A percentile compares a stretch with the other conserved stretches of the same genome.
Conservation (phyloP, 2,113 vertebrate species). For the Thalassarche chlororhynchos region DNA sequence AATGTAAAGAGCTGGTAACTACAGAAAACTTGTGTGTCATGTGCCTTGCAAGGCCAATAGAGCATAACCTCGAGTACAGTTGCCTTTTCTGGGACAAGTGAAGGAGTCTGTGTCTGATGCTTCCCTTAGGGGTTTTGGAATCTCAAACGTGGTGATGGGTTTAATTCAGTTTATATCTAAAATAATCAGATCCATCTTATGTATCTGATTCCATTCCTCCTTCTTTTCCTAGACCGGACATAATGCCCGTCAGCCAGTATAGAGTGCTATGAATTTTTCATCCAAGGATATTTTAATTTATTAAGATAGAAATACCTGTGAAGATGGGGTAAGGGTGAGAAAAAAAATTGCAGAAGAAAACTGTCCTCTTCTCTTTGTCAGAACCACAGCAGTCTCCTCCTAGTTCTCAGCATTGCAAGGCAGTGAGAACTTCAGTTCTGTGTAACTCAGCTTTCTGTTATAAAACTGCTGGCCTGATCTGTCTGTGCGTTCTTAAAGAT, state of each 20-base stretch:
- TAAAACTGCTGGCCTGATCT: not conserved
- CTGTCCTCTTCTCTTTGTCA: not conserved
- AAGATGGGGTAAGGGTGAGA: not conserved
- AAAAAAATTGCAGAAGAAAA: not conserved
- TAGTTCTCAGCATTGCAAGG: not conserved
- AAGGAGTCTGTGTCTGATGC: not conserved
- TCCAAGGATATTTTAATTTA: not conserved
- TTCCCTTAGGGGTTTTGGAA: not conserved
- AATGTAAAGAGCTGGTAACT: not conserved
- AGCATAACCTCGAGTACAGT: not conserved
- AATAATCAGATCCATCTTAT: not conserved
- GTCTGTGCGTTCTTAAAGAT: not conserved
- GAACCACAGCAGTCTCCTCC: not conserved
- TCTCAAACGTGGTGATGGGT: not conserved
- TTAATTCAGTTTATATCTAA: not conserved
- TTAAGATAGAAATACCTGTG: not conserved
- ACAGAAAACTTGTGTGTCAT: not conserved
- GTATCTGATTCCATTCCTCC: not conserved
- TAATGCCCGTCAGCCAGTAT: not conserved
- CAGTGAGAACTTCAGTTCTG: not conserved
- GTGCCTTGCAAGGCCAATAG: not conserved
- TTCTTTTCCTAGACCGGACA: not conserved
- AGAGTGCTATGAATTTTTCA: not conserved
- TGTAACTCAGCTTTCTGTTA: not conserved
- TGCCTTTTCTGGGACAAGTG: not conserved